phyloP scores from a whole-genome alignment of 1,140 invertebrate species.

The Hormaphis cornu region DNA sequence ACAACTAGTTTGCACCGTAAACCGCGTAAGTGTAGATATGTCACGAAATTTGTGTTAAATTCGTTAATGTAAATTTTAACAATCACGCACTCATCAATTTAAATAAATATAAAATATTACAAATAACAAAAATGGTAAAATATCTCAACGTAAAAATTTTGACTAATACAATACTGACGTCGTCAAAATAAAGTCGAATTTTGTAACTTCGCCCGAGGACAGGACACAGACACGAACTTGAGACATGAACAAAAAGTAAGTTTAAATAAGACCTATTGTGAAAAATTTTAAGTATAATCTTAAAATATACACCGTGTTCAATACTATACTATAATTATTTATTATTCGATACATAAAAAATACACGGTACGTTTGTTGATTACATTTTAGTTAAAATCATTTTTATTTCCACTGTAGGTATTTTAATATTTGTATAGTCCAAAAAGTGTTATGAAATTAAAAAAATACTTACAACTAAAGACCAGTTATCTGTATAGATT shows the following conservation, averaged over 20 bases:
- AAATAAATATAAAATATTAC: not conserved
- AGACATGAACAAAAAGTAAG: not conserved
- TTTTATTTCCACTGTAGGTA: no score
- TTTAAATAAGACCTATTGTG: not conserved
- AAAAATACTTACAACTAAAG: no score
- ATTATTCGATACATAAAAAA: no score
- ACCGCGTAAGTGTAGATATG: not conserved
- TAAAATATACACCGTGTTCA: no score
- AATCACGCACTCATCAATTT: not conserved
- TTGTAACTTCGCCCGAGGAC: not conserved
- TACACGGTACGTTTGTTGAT: no score
- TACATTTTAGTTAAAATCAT: no score
- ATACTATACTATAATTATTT: no score
- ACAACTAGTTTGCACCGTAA: constrained; percentile 8
- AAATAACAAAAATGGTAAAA: not conserved
- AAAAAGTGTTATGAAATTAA: no score
- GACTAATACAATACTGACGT: not conserved
- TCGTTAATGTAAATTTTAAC: not conserved
- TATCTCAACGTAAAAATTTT: not conserved
- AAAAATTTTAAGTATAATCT: not conserved
- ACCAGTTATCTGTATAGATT: no score
- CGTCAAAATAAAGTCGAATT: not conserved
- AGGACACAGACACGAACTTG: not conserved
- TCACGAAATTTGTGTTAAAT: not conserved
- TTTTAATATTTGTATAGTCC: no score